Percentiles rank a stretch among this genome's conserved stretches.
Evolutionary conservation across 2,888 invertebrate genomes (phyloP).

Genomic region (Glaucopsyche alexis): DNA sequence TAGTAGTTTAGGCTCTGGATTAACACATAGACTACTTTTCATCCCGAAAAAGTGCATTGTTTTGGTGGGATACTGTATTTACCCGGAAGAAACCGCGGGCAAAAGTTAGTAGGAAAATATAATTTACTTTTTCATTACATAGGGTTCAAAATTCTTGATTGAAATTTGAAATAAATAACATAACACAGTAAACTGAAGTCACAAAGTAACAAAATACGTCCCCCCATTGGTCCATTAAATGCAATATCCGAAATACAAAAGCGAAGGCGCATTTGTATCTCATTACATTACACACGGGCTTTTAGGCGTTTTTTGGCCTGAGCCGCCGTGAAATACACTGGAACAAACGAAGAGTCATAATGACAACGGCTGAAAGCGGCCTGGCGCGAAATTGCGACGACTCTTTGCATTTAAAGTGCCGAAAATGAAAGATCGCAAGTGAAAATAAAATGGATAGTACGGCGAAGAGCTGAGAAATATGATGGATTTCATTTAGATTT

Average conservation of each 20-base stretch:
- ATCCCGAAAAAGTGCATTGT: no score
- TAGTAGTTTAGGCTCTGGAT: no score
- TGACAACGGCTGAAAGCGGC: slow-evolving; percentile 29
- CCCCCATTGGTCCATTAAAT: not conserved
- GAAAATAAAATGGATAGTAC: slow-evolving; percentile 50
- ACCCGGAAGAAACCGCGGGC: no score
- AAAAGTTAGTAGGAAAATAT: no score
- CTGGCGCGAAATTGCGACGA: slow-evolving; percentile 50
- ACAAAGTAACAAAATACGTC: not conserved
- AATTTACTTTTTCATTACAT: no score
- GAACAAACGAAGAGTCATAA: slow-evolving; percentile 29
- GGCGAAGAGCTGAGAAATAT: not conserved
- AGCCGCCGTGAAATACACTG: slow-evolving; percentile 15
- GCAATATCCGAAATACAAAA: not conserved
- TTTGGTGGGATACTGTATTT: no score
- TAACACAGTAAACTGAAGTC: no score
- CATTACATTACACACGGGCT: not conserved
- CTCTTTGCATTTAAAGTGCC: slow-evolving; percentile 66
- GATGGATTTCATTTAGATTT: not conserved
- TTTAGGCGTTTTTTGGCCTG: not conserved
- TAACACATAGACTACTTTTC: no score
- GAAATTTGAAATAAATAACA: no score
- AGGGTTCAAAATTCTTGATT: no score
- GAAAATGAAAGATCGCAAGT: slow-evolving; percentile 59
- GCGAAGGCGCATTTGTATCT: slow-evolving; percentile 4